Evolutionary conservation across 1,140 invertebrate genomes (phyloP).

Genomic region (Reticulitermes speratus): DNA sequence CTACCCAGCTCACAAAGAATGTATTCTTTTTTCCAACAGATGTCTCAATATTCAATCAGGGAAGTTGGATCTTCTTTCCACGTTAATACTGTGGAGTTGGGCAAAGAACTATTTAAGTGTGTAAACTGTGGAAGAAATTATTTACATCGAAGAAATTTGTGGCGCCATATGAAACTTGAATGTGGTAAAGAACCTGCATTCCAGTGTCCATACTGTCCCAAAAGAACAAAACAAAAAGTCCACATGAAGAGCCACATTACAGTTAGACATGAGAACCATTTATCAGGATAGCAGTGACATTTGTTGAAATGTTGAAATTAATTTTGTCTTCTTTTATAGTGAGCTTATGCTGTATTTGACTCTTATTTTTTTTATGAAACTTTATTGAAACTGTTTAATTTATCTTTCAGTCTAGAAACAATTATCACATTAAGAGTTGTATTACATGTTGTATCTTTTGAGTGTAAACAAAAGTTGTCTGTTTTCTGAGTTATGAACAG

Average conservation of each 20-base stretch:
- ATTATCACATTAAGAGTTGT: too few species aligned
- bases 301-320: too few species aligned
- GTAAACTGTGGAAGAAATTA: conserved; percentile 45
- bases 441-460: too few species aligned
- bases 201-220: conserved; percentile 49
- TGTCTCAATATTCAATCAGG: not conserved
- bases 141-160: conserved; percentile 43
- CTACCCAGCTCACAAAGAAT: not conserved
- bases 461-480: too few species aligned
- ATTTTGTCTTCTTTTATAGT: too few species aligned
- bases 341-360: too few species aligned
- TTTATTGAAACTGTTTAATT: too few species aligned
- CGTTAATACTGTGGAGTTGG: not conserved
- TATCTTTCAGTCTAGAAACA: too few species aligned
- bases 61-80: not conserved
- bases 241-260: conserved; percentile 55
- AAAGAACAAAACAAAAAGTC: conserved; percentile 56
- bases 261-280: conserved; percentile 1
- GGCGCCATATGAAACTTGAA: conserved; percentile 48
- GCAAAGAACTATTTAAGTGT: conserved; percentile 30
- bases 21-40: not conserved
- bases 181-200: conserved; percentile 49
- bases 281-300: too few species aligned
- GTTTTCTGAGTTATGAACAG: too few species aligned
- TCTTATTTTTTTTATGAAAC: too few species aligned